Evolutionary conservation across 1,140 invertebrate species (phyloP).

Genomic region (Psilanteris sp.): DNA sequence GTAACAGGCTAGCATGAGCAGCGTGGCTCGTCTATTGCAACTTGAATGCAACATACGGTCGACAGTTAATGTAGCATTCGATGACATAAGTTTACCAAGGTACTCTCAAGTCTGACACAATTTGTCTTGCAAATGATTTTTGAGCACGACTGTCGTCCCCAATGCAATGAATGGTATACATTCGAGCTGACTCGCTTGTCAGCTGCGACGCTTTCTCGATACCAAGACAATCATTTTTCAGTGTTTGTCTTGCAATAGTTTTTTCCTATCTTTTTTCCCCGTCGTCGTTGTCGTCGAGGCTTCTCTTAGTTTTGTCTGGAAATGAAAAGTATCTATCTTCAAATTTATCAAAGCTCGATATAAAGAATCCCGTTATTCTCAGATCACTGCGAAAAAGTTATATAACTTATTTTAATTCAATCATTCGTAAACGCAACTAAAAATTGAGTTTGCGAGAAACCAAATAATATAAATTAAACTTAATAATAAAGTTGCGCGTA

Average conservation of each 20-base stretch:
- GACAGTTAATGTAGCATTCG: slow-evolving; percentile 48
- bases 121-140: slow-evolving; percentile 61
- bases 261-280: slow-evolving; percentile 1
- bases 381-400: slow-evolving; percentile 5
- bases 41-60: slow-evolving; percentile 32
- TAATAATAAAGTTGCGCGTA: slow-evolving; percentile 15
- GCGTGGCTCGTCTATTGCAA: slow-evolving; percentile 6
- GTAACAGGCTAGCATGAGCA: slow-evolving; percentile 13
- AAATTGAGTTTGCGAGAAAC: slow-evolving; percentile 18
- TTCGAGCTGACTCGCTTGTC: slow-evolving; percentile 30
- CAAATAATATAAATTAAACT: slow-evolving; percentile 4
- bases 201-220: slow-evolving; percentile 38
- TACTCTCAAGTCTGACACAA: slow-evolving; percentile 40
- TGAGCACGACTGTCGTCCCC: slow-evolving; percentile 31
- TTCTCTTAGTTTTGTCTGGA: slow-evolving; percentile 9
- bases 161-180: slow-evolving; percentile 37
- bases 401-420: slow-evolving; percentile 38
- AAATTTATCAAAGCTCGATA: slow-evolving; percentile 5
- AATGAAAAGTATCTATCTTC: slow-evolving; percentile 23
- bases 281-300: neutral
- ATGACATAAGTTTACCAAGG: slow-evolving; percentile 48
- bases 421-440: slow-evolving; percentile 15
- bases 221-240: slow-evolving; percentile 54
- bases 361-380: slow-evolving; percentile 2
- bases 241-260: slow-evolving; percentile 24